phyloP scores from a whole-genome alignment of 2,888 invertebrate genomes.

The Eucriotettix oculatus region DNA sequence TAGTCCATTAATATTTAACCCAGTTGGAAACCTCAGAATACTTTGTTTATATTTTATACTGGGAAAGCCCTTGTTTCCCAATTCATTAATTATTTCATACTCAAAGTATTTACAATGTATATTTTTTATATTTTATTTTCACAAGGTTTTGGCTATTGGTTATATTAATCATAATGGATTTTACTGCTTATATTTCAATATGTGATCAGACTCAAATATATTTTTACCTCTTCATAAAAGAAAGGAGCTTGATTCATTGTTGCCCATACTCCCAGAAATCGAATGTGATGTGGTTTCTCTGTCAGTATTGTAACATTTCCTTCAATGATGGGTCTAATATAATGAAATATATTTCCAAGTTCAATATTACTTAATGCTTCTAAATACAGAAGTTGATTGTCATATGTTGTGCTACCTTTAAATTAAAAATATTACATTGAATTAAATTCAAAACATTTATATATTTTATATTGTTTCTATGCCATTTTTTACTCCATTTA shows the following conservation, averaged over 20 bases:
- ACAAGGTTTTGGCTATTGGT: too few relatives aligned
- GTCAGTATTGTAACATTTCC: conserved; percentile 21
- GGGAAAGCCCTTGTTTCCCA: too few relatives aligned
- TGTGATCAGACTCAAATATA: not conserved
- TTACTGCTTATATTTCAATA: too few relatives aligned
- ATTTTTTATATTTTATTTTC: too few relatives aligned
- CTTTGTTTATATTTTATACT: too few relatives aligned
- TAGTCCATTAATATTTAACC: too few relatives aligned
- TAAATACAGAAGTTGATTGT: conserved; percentile 51
- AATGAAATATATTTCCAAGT: conserved; percentile 34
- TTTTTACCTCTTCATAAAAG: conserved; percentile 32
- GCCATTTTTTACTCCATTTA: not conserved
- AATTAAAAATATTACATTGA: not conserved
- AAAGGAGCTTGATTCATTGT: conserved; percentile 33
- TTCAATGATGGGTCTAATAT: conserved; percentile 30
- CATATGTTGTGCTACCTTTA: conserved; percentile 41
- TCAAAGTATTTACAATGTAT: too few relatives aligned
- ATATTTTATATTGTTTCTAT: not conserved
- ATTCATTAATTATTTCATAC: too few relatives aligned
- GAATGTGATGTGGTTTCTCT: conserved; percentile 31
- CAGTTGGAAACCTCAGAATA: too few relatives aligned
- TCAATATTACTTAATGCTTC: conserved; percentile 52
- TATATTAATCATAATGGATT: too few relatives aligned
- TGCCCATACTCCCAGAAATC: conserved; percentile 52
- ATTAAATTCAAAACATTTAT: not conserved